These are phyloP conservation scores for Aphrophora alni DNA, from an alignment of 2,888 invertebrate genomes.

Conservation along the genomic window DNA sequence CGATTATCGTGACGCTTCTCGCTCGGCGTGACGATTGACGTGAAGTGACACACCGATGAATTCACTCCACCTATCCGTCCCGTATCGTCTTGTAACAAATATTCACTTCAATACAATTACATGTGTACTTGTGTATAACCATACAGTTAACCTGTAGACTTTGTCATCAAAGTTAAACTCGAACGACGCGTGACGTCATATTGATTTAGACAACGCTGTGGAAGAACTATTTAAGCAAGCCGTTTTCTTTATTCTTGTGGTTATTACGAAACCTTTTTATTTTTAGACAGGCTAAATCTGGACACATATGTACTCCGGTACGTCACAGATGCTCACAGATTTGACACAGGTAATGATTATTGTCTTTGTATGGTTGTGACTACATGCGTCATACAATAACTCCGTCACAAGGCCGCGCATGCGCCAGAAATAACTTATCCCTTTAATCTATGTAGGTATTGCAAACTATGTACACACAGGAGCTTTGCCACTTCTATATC, in stretches of 20 bases:
- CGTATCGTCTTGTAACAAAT: too few species aligned
- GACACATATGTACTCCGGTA: background rate
- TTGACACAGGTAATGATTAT: conserved; percentile 9
- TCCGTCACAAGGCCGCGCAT: background rate
- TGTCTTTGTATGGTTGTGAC: background rate
- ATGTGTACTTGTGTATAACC: too few species aligned
- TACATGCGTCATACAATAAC: background rate
- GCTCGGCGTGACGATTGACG: too few species aligned
- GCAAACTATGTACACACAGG: too few species aligned
- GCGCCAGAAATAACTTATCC: background rate
- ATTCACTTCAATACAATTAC: too few species aligned
- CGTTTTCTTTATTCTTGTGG: background rate
- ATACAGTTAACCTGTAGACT: too few species aligned
- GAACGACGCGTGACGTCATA: background rate
- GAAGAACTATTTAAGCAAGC: background rate
- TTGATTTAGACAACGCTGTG: background rate
- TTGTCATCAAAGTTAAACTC: too few species aligned
- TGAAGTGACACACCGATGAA: too few species aligned
- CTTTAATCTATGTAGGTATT: too few species aligned
- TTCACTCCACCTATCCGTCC: too few species aligned
- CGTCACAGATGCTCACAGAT: background rate
- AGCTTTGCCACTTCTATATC: too few species aligned
- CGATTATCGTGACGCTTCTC: too few species aligned
- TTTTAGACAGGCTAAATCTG: background rate
- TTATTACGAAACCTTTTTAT: background rate